Percentiles rank a stretch among this genome's conserved stretches.
Evolutionary conservation across 35 echinoderm and acorn worm genomes (phyloP).

Genomic region (Apostichopus californicus): DNA sequence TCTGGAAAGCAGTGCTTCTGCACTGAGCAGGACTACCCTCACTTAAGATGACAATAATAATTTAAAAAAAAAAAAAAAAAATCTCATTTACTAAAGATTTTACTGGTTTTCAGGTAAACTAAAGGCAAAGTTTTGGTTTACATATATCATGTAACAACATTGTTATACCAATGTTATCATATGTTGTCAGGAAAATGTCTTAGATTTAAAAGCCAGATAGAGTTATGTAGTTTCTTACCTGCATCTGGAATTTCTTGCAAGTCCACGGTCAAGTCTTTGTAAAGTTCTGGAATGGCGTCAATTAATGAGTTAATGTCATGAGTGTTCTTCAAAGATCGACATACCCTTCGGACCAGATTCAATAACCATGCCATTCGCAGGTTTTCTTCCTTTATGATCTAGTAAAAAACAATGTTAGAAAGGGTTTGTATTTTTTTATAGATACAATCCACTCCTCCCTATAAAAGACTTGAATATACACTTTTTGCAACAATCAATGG

Average conservation of each 20-base stretch:
- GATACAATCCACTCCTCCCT: too few species aligned
- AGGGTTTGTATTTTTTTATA: too few species aligned
- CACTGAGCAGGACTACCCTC: too few species aligned
- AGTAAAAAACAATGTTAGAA: background rate
- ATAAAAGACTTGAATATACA: too few species aligned
- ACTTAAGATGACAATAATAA: background rate
- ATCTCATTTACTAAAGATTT: background rate
- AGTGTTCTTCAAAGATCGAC: constrained; percentile 25
- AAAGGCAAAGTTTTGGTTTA: background rate
- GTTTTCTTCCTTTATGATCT: constrained; percentile 45
- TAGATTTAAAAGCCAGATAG: background rate
- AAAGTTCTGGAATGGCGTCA: constrained; percentile 22
- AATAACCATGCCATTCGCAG: constrained; percentile 25
- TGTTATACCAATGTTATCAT: background rate
- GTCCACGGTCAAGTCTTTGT: constrained; percentile 33
- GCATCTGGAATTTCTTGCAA: constrained; percentile 39
- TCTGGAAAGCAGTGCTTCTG: background rate
- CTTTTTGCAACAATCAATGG: too few species aligned
- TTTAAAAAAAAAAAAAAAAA: background rate
- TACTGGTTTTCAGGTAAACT: background rate
- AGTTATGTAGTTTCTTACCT: background rate
- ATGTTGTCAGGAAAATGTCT: background rate
- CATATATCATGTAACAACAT: background rate
- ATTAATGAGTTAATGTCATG: constrained; percentile 18
- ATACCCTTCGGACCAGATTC: constrained; percentile 26